Conservation (phyloP, 92 coral and sea anemone genomes). For the Parazoanthus swiftii region DNA sequence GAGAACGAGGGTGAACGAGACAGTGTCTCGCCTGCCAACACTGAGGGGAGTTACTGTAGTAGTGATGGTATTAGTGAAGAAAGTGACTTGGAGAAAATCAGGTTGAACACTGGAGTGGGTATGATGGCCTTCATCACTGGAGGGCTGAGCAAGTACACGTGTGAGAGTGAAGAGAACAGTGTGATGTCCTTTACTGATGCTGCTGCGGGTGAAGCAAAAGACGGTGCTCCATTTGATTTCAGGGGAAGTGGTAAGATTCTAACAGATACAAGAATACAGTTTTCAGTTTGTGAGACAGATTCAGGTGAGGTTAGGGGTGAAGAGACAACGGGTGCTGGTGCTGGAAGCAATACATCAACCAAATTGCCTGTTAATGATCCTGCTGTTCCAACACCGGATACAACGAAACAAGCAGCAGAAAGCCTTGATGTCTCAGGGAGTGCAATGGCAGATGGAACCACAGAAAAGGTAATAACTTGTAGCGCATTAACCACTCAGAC, state of each 20-base stretch:
- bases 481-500: not conserved
- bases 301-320: not conserved
- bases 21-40: slow-evolving; percentile 46
- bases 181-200: slow-evolving; percentile 52
- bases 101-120: slow-evolving; percentile 10
- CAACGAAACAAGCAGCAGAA: not conserved
- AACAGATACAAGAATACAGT: not conserved
- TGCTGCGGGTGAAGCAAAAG: slow-evolving; percentile 10
- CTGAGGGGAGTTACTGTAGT: slow-evolving; percentile 63
- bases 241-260: not conserved
- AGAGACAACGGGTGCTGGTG: not conserved
- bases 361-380: not conserved
- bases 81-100: slow-evolving; percentile 39
- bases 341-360: not conserved
- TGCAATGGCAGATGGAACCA: not conserved
- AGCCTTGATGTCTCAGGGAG: not conserved
- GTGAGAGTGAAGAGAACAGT: slow-evolving; percentile 80
- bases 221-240: not conserved
- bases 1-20: slow-evolving; percentile 60
- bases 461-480: not conserved
- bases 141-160: slow-evolving; percentile 67
- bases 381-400: not conserved
- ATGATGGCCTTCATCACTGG: slow-evolving; percentile 73
- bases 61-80: slow-evolving; percentile 45
- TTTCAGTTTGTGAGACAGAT: not conserved